Percentiles rank a stretch among this genome's conserved stretches.
These are phyloP conservation scores for Zoanthus sansibaricus DNA, from an alignment of 92 coral and sea anemone genomes.

Conservation along the genomic window DNA sequence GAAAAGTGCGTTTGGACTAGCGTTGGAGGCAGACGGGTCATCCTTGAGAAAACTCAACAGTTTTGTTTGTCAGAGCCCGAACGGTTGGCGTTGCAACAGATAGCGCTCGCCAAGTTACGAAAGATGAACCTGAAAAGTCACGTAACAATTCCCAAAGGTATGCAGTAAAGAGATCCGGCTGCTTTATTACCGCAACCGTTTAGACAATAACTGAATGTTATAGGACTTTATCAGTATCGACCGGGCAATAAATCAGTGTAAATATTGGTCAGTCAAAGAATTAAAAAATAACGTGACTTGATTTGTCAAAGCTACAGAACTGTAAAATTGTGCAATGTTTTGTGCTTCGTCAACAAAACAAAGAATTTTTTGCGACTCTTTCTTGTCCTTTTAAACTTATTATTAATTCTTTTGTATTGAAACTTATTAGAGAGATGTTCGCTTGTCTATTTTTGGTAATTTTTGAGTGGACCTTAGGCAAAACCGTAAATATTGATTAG, in stretches of 20 bases:
- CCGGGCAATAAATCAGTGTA: slow-evolving; percentile 18
- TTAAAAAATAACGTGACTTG: slow-evolving; percentile 21
- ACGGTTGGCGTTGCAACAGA: slow-evolving; percentile 90
- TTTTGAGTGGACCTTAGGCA: neutral
- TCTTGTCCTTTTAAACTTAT: neutral
- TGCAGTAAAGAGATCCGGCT: slow-evolving; percentile 8
- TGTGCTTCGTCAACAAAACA: neutral
- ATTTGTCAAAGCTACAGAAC: neutral
- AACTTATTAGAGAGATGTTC: neutral
- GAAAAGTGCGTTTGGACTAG: slow-evolving; percentile 91
- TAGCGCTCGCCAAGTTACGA: slow-evolving; percentile 86
- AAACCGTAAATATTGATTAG: neutral
- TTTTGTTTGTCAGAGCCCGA: slow-evolving; percentile 85
- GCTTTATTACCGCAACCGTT: neutral
- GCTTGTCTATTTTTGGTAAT: neutral
- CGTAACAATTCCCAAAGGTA: slow-evolving; percentile 95
- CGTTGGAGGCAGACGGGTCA: slow-evolving; percentile 82
- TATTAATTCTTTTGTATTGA: neutral
- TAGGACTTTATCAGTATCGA: slow-evolving; percentile 17
- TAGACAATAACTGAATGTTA: neutral
- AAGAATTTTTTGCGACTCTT: neutral
- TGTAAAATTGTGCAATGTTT: neutral
- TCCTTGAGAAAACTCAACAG: slow-evolving; percentile 69
- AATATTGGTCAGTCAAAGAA: slow-evolving; percentile 1
- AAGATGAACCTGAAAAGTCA: slow-evolving; percentile 83